These are phyloP conservation scores for Macrochelys suwanniensis DNA, from an alignment of 2,797 vertebrate genomes.

Conservation along the genomic window DNA sequence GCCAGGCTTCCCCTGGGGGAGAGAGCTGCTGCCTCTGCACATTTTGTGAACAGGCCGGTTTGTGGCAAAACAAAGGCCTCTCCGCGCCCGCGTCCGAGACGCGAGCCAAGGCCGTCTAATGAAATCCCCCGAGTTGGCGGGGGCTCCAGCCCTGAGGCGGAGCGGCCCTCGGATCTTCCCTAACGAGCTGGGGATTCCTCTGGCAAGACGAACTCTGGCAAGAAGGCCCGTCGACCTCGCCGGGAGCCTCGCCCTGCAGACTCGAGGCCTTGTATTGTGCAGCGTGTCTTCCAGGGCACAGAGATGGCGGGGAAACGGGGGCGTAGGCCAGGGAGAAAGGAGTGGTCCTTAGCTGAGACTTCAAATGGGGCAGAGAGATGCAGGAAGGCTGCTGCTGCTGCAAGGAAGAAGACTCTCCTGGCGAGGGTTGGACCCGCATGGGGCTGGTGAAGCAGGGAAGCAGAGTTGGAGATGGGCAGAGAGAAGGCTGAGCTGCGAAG, in stretches of 20 bases:
- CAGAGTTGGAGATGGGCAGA: neutral
- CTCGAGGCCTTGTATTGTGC: neutral
- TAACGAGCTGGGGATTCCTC: neutral
- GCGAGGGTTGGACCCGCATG: neutral
- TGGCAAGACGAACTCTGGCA: neutral
- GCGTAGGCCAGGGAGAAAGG: neutral
- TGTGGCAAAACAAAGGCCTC: neutral
- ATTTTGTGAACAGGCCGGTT: accelerated
- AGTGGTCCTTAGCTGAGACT: neutral
- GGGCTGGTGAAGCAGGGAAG: neutral
- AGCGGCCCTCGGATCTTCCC: neutral
- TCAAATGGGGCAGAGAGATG: neutral
- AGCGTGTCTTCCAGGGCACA: neutral
- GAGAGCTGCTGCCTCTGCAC: neutral
- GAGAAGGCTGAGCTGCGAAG: neutral
- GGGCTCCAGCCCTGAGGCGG: neutral
- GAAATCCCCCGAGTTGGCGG: neutral
- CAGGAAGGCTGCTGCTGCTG: neutral
- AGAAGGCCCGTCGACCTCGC: neutral
- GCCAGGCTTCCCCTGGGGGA: neutral
- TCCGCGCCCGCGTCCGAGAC: neutral
- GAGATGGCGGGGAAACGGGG: neutral
- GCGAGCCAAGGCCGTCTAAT: too few relatives aligned
- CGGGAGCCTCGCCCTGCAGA: neutral
- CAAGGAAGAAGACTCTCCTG: neutral